Evolutionary conservation across 2,888 invertebrate species (phyloP).

Genomic region (Erebia ligea): DNA sequence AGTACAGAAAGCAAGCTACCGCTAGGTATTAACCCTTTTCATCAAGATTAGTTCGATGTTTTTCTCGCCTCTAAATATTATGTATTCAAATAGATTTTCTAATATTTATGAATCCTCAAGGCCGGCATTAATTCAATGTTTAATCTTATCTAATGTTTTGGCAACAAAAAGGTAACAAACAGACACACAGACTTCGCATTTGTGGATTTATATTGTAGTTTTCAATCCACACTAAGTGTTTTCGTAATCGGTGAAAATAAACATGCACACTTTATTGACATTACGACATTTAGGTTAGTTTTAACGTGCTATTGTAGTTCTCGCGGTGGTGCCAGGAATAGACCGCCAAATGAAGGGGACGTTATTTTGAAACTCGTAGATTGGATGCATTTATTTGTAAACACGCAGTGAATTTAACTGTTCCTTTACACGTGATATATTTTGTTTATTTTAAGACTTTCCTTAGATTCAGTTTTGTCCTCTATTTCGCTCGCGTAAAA

Average conservation of each 20-base stretch:
- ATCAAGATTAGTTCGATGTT: too few species aligned
- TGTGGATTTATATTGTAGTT: background rate
- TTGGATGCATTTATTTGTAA: conserved; percentile 51
- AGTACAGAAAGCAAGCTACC: background rate
- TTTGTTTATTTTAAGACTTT: background rate
- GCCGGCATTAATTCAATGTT: too few species aligned
- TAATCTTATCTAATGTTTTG: too few species aligned
- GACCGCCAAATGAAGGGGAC: conserved; percentile 67
- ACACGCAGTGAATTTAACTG: conserved; percentile 39
- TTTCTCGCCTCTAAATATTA: too few species aligned
- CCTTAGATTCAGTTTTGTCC: too few species aligned
- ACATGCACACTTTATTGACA: conserved; percentile 79
- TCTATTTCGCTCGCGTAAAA: too few species aligned
- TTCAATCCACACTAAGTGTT: conserved; percentile 49
- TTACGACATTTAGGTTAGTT: conserved; percentile 73
- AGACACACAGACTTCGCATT: background rate
- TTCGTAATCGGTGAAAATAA: conserved; percentile 79
- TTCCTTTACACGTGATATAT: conserved; percentile 13
- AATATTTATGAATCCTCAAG: too few species aligned
- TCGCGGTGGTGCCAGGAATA: conserved; percentile 64
- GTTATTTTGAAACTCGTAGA: conserved; percentile 68
- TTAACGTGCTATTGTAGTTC: conserved; percentile 56
- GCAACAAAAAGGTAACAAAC: background rate
- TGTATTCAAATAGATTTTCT: too few species aligned
- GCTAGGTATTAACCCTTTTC: too few species aligned